These are phyloP conservation scores for Schlechtendalia chinensis DNA, from an alignment of 1,140 invertebrate species.

Conservation along the genomic window DNA sequence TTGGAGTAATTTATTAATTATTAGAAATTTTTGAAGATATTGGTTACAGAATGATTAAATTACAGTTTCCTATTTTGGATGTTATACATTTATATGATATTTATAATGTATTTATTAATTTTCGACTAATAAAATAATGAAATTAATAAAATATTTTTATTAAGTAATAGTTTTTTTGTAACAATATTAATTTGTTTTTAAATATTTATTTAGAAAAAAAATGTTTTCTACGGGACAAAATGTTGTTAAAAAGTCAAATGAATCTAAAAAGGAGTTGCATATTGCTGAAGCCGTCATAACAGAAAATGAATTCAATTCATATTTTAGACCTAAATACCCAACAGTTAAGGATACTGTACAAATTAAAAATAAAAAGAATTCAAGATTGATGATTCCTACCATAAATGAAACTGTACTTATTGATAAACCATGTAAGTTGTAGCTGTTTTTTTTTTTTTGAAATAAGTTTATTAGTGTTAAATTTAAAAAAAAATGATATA, in stretches of 20 bases:
- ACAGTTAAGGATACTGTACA: constrained; percentile 19
- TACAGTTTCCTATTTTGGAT: too few species aligned
- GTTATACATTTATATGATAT: too few species aligned
- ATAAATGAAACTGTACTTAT: constrained; percentile 15
- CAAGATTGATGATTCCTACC: neutral
- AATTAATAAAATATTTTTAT: too few species aligned
- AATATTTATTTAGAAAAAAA: too few species aligned
- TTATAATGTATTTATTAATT: too few species aligned
- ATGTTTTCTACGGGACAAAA: too few species aligned
- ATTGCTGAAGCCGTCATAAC: neutral
- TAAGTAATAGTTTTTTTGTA: too few species aligned
- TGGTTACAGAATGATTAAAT: too few species aligned
- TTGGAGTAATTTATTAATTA: too few species aligned
- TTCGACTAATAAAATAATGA: too few species aligned
- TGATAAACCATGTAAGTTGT: constrained; percentile 9
- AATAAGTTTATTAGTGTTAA: neutral
- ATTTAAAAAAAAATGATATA: neutral
- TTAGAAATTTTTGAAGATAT: too few species aligned
- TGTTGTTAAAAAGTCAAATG: neutral
- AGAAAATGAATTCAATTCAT: neutral
- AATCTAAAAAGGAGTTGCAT: neutral
- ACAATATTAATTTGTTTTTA: too few species aligned
- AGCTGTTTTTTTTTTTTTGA: neutral
- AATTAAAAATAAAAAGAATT: neutral
- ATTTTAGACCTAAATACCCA: neutral